Conservation (phyloP, 2,797 vertebrate species). For the Micropoecilia bifurca region DNA sequence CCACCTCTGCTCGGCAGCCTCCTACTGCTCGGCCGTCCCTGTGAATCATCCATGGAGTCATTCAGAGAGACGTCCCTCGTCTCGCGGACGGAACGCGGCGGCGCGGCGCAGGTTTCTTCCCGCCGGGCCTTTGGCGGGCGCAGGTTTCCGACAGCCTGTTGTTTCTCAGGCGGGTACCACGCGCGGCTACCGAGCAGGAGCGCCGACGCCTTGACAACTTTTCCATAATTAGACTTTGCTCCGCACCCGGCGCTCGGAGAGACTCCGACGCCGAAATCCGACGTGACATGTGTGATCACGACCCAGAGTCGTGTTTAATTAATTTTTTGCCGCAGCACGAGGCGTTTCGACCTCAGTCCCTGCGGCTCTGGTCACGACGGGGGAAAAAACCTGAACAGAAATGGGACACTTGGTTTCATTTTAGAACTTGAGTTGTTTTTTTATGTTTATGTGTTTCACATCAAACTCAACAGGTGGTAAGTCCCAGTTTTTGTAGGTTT, state of each 20-base stretch:
- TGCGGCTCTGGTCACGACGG: slow-evolving; percentile 46
- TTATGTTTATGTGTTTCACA: slow-evolving; percentile 6
- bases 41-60: slow-evolving; percentile 58
- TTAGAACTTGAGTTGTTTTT: slow-evolving; percentile 1
- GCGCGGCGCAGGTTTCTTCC: slow-evolving; percentile 77
- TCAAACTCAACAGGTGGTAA: slow-evolving; percentile 25
- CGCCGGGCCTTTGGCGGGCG: slow-evolving; percentile 74
- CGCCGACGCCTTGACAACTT: slow-evolving; percentile 74
- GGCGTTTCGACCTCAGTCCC: slow-evolving; percentile 55
- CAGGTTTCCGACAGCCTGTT: slow-evolving; percentile 85
- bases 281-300: slow-evolving; percentile 80
- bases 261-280: slow-evolving; percentile 62
- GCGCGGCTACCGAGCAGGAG: slow-evolving; percentile 71
- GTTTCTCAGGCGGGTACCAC: slow-evolving; percentile 81
- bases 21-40: slow-evolving; percentile 20
- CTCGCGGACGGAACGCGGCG: slow-evolving; percentile 53
- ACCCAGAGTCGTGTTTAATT: slow-evolving; percentile 77
- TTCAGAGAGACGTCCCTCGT: slow-evolving; percentile 55
- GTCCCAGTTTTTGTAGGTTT: background rate
- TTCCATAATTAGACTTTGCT: slow-evolving; percentile 78
- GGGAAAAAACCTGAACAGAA: slow-evolving; percentile 17
- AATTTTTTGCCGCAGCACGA: slow-evolving; percentile 52
- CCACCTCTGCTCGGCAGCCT: slow-evolving; percentile 46
- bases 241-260: slow-evolving; percentile 29
- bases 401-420: slow-evolving; percentile 36